Conservation (phyloP, 2,113 vertebrate genomes). For the Notiomystis cincta region DNA sequence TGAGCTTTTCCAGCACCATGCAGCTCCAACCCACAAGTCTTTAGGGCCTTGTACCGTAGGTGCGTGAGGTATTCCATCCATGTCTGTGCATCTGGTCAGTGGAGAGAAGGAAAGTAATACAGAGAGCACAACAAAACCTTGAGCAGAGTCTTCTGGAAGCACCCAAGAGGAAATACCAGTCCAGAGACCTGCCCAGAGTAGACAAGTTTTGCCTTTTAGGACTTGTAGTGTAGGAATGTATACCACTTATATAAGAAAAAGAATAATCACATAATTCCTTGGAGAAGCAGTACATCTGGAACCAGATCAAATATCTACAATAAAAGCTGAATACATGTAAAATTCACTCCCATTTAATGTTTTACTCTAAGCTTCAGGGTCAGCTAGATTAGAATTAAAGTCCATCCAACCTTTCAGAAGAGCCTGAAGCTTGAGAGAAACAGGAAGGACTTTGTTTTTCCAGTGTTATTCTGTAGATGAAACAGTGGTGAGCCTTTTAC, state of each 20-base stretch:
- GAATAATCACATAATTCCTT: background rate
- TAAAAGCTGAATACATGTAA: background rate
- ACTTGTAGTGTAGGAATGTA: background rate
- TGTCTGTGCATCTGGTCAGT: background rate
- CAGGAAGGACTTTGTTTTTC: background rate
- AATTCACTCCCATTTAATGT: background rate
- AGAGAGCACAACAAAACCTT: background rate
- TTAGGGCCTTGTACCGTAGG: background rate
- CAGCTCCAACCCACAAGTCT: background rate
- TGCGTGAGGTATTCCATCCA: background rate
- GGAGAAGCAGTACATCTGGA: background rate
- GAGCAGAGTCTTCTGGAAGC: background rate
- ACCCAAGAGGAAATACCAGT: background rate
- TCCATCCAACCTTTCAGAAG: background rate
- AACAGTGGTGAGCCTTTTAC: background rate
- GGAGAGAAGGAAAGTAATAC: background rate
- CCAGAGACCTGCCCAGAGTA: background rate
- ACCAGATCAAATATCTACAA: constrained; percentile 8
- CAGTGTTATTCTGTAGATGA: background rate
- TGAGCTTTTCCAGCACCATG: background rate
- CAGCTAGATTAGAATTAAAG: background rate
- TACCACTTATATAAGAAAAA: background rate
- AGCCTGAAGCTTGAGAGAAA: background rate
- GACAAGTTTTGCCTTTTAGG: background rate
- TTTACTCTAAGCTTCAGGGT: background rate